Evolutionary conservation across 2,113 vertebrate genomes (phyloP), one percentile per base, ranked within the genome.

Genomic region (Spea bombifrons): DNA sequence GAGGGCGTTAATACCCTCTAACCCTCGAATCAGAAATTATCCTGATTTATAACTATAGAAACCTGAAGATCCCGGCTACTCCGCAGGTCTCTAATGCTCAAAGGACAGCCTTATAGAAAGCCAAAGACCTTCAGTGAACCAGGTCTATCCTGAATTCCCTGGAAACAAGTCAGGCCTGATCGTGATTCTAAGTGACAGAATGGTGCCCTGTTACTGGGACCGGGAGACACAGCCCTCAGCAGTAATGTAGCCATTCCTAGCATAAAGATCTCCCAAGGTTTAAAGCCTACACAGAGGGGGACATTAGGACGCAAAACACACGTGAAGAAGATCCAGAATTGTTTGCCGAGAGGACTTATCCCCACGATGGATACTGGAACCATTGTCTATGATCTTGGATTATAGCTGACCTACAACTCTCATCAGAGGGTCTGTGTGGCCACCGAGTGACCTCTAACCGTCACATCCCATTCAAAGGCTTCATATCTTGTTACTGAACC

Each of bases 131-230:
- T 8, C 55, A 55, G 50, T 52, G 17, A 4, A 8, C n/a, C n/a
- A 66, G 64, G 6, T 2, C 50, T 68, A 8, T n/a, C 4, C 4
- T 57, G 50, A 72, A 71, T 49, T 50, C 52, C 43, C 49, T 57
- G 52, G 9, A 55, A 43, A 45, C 15, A 68, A 49, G 47, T 57
- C 17, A 72, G 52, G 70, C 70, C 52, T 72, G 50, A 72, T 57
- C 16, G 50, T 72, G 30, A 72, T 72, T 55, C 43, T 30, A 57
- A 44, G 70, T 44, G 9, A 55, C 70, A 45, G 16, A 44, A 57
- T 53, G 30, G 13, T 53, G 50, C 44, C 50, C 70, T 16, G 5
- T 15, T 13, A 4, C 44, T n/a, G 66, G 44, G 44, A 47, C 66
- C 45, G 10, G 66, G 47, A 47, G 15, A 46, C 3, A 45, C 66